Conservation (phyloP, 2,888 invertebrate species). For the Drosophila infuscata region DNA sequence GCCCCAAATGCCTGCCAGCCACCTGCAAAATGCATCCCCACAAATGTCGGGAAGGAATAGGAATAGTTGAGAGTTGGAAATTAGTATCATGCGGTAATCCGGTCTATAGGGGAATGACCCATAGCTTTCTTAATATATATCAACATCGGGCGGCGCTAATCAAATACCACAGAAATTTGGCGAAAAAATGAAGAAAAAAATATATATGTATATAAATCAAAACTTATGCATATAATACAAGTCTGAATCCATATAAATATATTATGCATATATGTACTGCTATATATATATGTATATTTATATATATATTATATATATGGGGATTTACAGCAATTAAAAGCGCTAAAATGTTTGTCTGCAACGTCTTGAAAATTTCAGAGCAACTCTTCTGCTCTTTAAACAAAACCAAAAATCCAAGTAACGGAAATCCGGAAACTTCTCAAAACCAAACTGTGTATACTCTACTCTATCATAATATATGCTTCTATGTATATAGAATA, state of each 20-base stretch:
- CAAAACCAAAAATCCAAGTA: background rate
- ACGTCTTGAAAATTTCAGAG: conserved; percentile 60
- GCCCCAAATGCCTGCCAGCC: conserved; percentile 83
- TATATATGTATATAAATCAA: background rate
- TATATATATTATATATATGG: conserved; percentile 4
- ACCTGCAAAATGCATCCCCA: conserved; percentile 63
- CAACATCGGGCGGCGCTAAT: conserved; percentile 40
- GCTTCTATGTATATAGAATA: background rate
- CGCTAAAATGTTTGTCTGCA: conserved; percentile 74
- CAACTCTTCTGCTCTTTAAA: conserved; percentile 9
- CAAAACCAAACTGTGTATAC: conserved; percentile 16
- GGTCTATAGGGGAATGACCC: conserved; percentile 51
- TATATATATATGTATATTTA: conserved; percentile 32
- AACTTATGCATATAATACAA: conserved; percentile 8
- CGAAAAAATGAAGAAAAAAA: conserved; percentile 8
- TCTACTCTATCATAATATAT: conserved; percentile 4
- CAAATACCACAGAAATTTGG: conserved; percentile 43
- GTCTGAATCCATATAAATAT: conserved; percentile 15
- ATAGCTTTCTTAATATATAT: conserved; percentile 4
- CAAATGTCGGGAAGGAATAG: background rate
- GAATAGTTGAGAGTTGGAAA: conserved; percentile 7
- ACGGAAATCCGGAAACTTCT: background rate
- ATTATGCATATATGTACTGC: conserved; percentile 13
- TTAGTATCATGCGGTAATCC: conserved; percentile 55
- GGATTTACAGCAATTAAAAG: conserved; percentile 65